phyloP scores from a whole-genome alignment of 2,113 vertebrate species.

The Podocnemis expansa region DNA sequence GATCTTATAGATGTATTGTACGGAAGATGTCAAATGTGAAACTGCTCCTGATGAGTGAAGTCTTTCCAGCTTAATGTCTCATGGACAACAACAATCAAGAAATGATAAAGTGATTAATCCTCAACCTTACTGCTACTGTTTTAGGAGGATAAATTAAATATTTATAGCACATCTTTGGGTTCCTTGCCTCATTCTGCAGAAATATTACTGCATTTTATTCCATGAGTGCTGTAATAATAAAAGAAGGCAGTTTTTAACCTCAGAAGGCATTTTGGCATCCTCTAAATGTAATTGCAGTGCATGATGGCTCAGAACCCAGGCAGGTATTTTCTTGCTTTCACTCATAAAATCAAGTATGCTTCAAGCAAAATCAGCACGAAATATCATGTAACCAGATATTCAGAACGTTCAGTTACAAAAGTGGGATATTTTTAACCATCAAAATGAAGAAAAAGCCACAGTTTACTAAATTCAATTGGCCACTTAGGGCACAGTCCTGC shows the following conservation, averaged over 20 bases:
- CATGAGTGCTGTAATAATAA: constrained; percentile 23
- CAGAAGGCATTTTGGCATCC: constrained; percentile 32
- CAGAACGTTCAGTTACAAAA: background rate
- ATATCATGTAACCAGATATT: background rate
- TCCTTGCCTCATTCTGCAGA: constrained; percentile 34
- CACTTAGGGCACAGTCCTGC: background rate
- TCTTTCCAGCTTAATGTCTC: background rate
- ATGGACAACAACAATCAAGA: constrained; percentile 4
- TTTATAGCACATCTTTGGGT: constrained; percentile 24
- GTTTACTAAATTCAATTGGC: background rate
- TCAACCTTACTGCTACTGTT: background rate
- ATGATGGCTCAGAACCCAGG: constrained; percentile 15
- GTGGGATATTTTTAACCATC: background rate
- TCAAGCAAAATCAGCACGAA: background rate
- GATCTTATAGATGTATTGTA: background rate
- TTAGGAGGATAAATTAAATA: constrained; percentile 38
- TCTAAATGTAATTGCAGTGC: constrained; percentile 15
- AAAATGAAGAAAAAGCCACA: background rate
- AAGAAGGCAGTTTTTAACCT: constrained; percentile 8
- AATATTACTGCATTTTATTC: constrained; percentile 29
- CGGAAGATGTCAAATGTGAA: background rate
- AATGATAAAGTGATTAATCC: background rate
- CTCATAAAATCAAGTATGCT: background rate
- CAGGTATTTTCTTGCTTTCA: constrained; percentile 39
- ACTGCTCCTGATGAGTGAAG: background rate